Conservation (phyloP, 2,113 vertebrate species). For the Oncorhynchus gorbuscha region DNA sequence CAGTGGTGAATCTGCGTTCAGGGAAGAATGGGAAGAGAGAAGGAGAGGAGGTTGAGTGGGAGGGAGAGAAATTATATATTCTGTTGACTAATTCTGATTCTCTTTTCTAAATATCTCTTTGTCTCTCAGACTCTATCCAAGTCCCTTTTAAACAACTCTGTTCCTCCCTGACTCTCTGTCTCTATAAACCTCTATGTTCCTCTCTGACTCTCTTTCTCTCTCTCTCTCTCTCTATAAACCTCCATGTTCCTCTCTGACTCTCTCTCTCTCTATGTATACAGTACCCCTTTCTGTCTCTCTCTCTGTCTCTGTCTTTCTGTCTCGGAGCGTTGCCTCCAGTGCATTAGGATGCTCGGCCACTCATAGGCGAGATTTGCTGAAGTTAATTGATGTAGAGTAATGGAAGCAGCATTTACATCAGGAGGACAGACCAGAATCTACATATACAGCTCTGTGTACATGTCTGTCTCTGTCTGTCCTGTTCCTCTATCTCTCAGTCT, state of each 20-base stretch:
- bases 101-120: background rate
- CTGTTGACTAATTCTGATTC: background rate
- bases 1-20: background rate
- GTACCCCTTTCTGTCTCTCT: background rate
- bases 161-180: too few relatives aligned
- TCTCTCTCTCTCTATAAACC: too few relatives aligned
- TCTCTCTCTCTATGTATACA: background rate
- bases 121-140: background rate
- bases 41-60: background rate
- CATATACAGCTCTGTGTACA: background rate
- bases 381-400: conserved; percentile 45
- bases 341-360: conserved; percentile 37
- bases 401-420: conserved; percentile 28
- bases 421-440: conserved; percentile 10
- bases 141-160: background rate
- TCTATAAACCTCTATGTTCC: too few relatives aligned
- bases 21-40: background rate
- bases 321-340: background rate
- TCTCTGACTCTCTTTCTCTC: too few relatives aligned
- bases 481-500: conserved; percentile 4
- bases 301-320: conserved; percentile 38
- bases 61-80: background rate
- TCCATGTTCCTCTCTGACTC: too few relatives aligned
- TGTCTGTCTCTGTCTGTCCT: conserved; percentile 15
- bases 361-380: conserved; percentile 39